Base-by-base conservation (phyloP, 1,140 invertebrate species). In the Lithobius niger region DNA sequence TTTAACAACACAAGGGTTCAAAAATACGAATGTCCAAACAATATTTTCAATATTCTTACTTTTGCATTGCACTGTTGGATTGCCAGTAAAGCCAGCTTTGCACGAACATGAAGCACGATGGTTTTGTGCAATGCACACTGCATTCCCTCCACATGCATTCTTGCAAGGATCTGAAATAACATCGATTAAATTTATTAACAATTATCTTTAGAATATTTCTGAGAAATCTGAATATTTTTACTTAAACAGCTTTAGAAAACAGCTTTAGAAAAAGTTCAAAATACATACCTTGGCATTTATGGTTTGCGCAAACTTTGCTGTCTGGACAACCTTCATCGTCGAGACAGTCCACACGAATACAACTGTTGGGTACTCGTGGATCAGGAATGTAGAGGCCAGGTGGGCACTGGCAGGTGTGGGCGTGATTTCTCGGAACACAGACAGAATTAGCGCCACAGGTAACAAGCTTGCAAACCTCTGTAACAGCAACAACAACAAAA, bases 391-490 rank as follows among this genome's bases (percentile, higher is more conserved):
- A 89, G 0, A 83, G 77, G 16, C 88, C 88, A 3, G 81, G 79
- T 4, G 88, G 88, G 67, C 88, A 93, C 65, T 88, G 83, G 64
- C 88, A 94, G 66, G 87, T 83, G 0, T 86, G 82, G 2, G 82
- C 82, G 65, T 92, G 88, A 67, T 91, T 91, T 60, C 89, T 86
- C 1, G 86, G 84, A 16, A 89, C 75, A 63, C 87, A 90, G 15
- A 90, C 71, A 19, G 88, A 86, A 59, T 84, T 82, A 0, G 87
- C 85, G 3, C 89, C 89, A 67, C 89, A 94, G 36, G 75, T 75
- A 1, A 84, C 64, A 18, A 75, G 75, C 51, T 83, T 77, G 66
- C 89, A 94, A 50, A 86, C 86, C 1, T 65, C 64, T 61, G 24
- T 13, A 31, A 18, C 25, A 53, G n/a, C 15, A 40, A 53, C 0